Conservation (phyloP, 2,797 vertebrate species). For the Melanotaenia boesemani region DNA sequence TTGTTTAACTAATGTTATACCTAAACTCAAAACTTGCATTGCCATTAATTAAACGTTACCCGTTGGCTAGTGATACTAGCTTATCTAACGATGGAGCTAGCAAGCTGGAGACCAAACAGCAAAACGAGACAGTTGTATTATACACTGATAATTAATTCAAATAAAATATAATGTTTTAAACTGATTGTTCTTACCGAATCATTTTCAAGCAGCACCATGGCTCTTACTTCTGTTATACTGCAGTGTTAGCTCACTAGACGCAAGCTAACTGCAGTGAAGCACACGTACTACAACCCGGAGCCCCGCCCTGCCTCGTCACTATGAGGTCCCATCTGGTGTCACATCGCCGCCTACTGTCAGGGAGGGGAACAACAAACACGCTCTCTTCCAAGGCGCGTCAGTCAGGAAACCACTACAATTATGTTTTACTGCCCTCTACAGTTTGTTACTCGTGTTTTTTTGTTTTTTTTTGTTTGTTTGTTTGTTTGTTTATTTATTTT, state of each 20-base stretch:
- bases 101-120: neutral
- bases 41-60: slow-evolving; percentile 28
- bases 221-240: slow-evolving; percentile 10
- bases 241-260: slow-evolving; percentile 4
- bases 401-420: neutral
- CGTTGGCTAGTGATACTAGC: slow-evolving; percentile 34
- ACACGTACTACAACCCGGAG: slow-evolving; percentile 79
- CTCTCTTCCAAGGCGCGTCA: neutral
- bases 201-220: slow-evolving; percentile 87
- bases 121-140: accelerated
- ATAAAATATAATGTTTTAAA: accelerated
- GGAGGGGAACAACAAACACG: slow-evolving; percentile 8
- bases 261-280: slow-evolving; percentile 66
- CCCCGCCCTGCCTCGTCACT: slow-evolving; percentile 58
- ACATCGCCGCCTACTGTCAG: slow-evolving; percentile 9
- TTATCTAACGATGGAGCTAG: neutral
- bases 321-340: accelerated
- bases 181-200: slow-evolving; percentile 79
- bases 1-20: neutral
- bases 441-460: neutral
- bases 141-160: neutral
- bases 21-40: neutral
- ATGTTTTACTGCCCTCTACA: neutral
- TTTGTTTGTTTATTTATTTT: neutral
- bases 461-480: too few relatives aligned